These are phyloP conservation scores for Perizoma affinitatum DNA, from an alignment of 2,888 invertebrate genomes.

Conservation along the genomic window DNA sequence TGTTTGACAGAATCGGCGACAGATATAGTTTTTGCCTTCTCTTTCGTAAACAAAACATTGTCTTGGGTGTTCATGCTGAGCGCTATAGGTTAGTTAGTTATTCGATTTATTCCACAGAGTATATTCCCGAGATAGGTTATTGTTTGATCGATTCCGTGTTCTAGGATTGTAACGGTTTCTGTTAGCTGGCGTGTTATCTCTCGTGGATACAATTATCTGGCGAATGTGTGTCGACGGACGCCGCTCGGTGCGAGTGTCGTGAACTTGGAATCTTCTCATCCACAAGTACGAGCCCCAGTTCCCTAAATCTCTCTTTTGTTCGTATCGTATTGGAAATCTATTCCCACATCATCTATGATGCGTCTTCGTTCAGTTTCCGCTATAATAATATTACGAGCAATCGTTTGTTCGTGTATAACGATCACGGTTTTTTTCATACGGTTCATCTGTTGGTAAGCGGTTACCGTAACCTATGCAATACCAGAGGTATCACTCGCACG, in stretches of 20 bases:
- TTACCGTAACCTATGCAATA: too few species aligned
- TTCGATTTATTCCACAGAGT: slow-evolving; percentile 6
- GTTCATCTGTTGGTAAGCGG: too few species aligned
- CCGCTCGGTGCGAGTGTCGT: slow-evolving; percentile 36
- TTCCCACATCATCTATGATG: too few species aligned
- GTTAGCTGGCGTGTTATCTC: slow-evolving; percentile 51
- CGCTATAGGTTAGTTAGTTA: background rate
- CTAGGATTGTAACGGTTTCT: background rate
- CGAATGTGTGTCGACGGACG: slow-evolving; percentile 55
- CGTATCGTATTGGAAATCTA: slow-evolving; percentile 2
- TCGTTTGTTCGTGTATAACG: too few species aligned
- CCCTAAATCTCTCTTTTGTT: slow-evolving; percentile 5
- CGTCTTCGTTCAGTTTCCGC: background rate
- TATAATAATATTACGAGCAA: too few species aligned
- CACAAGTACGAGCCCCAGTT: background rate
- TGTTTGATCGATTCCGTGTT: slow-evolving; percentile 12
- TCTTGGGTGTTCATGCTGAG: too few species aligned
- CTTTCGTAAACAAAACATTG: too few species aligned
- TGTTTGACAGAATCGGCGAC: too few species aligned
- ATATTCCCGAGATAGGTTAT: slow-evolving; percentile 5
- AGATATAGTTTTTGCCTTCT: too few species aligned
- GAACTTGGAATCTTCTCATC: slow-evolving; percentile 27
- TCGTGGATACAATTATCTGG: slow-evolving; percentile 64
- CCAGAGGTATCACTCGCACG: too few species aligned
- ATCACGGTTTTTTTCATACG: too few species aligned